Conservation (phyloP, 2,113 vertebrate species). For the Plotosus lineatus region DNA sequence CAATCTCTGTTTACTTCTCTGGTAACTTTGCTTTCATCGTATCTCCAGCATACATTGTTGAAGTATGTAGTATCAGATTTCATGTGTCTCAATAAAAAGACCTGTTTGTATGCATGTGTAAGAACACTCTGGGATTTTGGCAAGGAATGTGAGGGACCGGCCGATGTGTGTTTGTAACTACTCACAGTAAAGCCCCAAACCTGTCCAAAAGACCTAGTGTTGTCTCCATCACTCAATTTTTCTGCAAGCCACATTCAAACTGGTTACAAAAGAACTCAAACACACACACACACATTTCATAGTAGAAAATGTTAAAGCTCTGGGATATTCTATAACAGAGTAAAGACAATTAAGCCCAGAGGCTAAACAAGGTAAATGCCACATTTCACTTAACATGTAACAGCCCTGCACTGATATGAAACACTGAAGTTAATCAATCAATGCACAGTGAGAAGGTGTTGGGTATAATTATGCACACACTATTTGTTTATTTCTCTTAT, state of each 20-base stretch:
- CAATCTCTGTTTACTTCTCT: not conserved
- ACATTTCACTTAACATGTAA: not conserved
- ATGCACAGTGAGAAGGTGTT: not conserved
- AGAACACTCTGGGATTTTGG: not conserved
- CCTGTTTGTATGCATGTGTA: not conserved
- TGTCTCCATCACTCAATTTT: not conserved
- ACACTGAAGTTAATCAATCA: not conserved
- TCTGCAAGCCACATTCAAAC: not conserved
- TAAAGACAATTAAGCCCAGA: not conserved
- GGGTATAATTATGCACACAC: no score
- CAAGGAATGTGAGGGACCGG: not conserved
- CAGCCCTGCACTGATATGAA: not conserved
- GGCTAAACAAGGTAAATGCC: not conserved
- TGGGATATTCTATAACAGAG: not conserved
- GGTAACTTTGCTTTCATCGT: not conserved
- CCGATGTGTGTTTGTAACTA: not conserved
- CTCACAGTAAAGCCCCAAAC: slow-evolving; percentile 14
- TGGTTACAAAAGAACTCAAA: not conserved
- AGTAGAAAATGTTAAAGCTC: not conserved
- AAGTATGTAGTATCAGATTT: not conserved
- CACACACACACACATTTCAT: not conserved
- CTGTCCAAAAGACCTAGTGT: not conserved
- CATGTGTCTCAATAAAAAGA: not conserved
- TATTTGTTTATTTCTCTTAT: no score
- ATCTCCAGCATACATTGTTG: not conserved